These are phyloP conservation scores for Acleris laterana DNA, from an alignment of 2,888 invertebrate species.

Conservation along the genomic window DNA sequence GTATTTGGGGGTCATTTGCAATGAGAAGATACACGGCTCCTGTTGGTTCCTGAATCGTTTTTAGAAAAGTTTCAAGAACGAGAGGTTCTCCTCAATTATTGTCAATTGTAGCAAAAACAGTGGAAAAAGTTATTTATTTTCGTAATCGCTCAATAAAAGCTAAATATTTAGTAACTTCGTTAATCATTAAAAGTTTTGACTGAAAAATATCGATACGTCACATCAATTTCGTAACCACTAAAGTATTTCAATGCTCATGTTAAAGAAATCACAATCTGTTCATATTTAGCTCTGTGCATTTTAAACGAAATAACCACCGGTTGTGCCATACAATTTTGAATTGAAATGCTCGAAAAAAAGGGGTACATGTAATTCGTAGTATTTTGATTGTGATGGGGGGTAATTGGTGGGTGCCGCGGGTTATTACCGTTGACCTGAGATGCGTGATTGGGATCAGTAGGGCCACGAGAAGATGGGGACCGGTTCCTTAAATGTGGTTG, in stretches of 20 bases:
- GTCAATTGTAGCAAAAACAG: too few species aligned
- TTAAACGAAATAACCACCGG: conserved; percentile 59
- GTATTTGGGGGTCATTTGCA: neutral
- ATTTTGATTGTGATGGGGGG: conserved; percentile 75
- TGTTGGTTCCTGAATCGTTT: too few species aligned
- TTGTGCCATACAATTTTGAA: conserved; percentile 51
- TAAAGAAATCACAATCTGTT: conserved; percentile 66
- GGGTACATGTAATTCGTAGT: conserved; percentile 71
- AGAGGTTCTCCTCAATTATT: too few species aligned
- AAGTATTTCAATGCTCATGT: conserved; percentile 63
- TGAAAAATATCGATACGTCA: conserved; percentile 42
- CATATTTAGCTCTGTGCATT: conserved; percentile 73
- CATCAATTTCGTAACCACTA: conserved; percentile 59
- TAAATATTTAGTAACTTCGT: too few species aligned
- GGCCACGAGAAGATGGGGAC: conserved; percentile 13
- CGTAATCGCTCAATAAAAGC: too few species aligned
- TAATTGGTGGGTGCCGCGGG: conserved; percentile 67
- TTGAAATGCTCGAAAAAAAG: conserved; percentile 50
- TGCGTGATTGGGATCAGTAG: conserved; percentile 34
- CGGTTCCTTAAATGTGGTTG: conserved; percentile 8
- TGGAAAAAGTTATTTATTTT: too few species aligned
- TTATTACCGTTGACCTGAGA: conserved; percentile 66
- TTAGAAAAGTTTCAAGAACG: too few species aligned
- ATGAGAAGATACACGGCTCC: neutral
- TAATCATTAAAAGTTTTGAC: too few species aligned